Evolutionary conservation across 2,797 vertebrate genomes (phyloP), one percentile per base, ranked within the genome.

Genomic region (Rachycentron canadum): DNA sequence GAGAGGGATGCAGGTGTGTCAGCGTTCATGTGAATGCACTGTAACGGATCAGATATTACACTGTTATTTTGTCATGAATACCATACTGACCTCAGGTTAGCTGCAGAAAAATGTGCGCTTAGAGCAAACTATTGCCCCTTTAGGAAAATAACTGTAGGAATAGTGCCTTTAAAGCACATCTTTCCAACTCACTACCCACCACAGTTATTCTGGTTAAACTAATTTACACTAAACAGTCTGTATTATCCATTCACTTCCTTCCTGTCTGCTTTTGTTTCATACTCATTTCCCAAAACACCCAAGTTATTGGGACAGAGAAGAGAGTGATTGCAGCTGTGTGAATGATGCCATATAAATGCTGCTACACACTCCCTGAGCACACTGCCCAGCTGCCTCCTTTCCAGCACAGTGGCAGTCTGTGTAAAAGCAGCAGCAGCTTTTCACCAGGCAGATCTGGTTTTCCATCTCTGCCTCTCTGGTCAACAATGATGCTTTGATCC

Each of bases 371-470:
- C 67, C 49, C 38, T 4, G n/a, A 41, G 23, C 62, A 12, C 77
- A 73, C 73, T 63, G 61, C 77, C 69, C 84, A 82, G 79, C 86
- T 85, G 78, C 66, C 81, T 82, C 43, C 56, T 53, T 47, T 66
- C 79, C 67, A 71, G 53, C 79, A 91, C 90, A 92, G 88, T 79
- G 79, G 76, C 50, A 9, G 69, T 83, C 83, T 91, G 85, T 91
- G 84, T 77, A n/a, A 56, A 64, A 26, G 55, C 55, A 72, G 60
- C 65, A 57, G 81, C 75, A 79, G 83, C 72, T 80, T 83, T 82
- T 79, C 74, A 47, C 79, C 16, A 28, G 71, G 59, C 69, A 85
- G 71, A 84, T 76, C 69, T 79, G 80, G 21, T 87, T 89, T 86
- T 84, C 53, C 47, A 5, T 83, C 66, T 77, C 73, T 62, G 60